Conservation (phyloP, 1,140 invertebrate species). For the Drosophila burlai region DNA sequence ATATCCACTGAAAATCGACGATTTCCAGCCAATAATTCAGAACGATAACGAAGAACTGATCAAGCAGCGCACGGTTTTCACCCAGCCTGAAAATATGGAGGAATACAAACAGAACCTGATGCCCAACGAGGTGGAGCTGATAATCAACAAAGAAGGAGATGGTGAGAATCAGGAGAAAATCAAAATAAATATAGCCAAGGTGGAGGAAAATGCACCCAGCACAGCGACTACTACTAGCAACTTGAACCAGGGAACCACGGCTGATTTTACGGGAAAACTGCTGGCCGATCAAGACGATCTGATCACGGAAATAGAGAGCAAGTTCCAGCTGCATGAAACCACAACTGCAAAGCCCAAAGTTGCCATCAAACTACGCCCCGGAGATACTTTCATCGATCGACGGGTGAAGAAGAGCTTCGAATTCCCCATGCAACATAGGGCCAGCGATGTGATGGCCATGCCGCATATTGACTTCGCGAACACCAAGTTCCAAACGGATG, state of each 20-base stretch:
- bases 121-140: slow-evolving; percentile 76
- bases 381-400: slow-evolving; percentile 72
- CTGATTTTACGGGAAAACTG: slow-evolving; percentile 78
- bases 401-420: slow-evolving; percentile 84
- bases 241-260: slow-evolving; percentile 31
- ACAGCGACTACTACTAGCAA: slow-evolving; percentile 19
- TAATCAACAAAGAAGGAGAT: slow-evolving; percentile 5
- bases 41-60: slow-evolving; percentile 64
- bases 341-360: slow-evolving; percentile 28
- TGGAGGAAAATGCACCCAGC: background rate
- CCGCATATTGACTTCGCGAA: slow-evolving; percentile 82
- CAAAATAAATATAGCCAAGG: slow-evolving; percentile 13
- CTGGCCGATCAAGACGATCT: slow-evolving; percentile 80
- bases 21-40: slow-evolving; percentile 70
- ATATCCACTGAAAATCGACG: slow-evolving; percentile 79
- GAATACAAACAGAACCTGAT: slow-evolving; percentile 77
- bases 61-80: slow-evolving; percentile 61
- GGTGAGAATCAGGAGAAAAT: slow-evolving; percentile 24
- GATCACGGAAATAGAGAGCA: slow-evolving; percentile 82
- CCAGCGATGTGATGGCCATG: slow-evolving; percentile 69
- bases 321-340: slow-evolving; percentile 76
- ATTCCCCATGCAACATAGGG: slow-evolving; percentile 71
- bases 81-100: slow-evolving; percentile 53
- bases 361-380: slow-evolving; percentile 21
- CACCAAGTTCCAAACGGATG: slow-evolving; percentile 80